Evolutionary conservation across 2,113 vertebrate species (phyloP).

Genomic region (Tragelaphus scriptus): DNA sequence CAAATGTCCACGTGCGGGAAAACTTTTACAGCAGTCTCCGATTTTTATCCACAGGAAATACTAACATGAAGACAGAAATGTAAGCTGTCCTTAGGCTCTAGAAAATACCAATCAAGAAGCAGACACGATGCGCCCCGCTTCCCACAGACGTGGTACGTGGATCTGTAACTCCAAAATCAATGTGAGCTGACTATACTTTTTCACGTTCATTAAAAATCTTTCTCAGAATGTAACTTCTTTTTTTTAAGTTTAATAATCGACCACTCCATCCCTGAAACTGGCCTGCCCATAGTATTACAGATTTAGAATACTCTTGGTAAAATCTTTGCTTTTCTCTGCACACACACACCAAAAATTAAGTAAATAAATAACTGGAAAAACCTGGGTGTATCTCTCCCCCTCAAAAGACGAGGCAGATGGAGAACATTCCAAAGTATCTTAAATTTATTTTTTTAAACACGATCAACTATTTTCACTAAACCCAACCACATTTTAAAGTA

Average conservation of each 20-base stretch:
- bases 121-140: accelerated
- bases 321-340: neutral
- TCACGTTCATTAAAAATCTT: neutral
- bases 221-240: neutral
- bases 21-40: neutral
- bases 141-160: accelerated
- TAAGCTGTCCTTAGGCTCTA: no score
- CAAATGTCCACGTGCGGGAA: accelerated
- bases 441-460: neutral
- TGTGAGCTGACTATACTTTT: accelerated
- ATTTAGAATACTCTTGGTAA: neutral
- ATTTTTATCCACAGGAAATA: neutral
- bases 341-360: neutral
- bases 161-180: neutral
- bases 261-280: neutral
- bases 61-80: neutral
- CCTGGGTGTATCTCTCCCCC: neutral
- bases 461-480: neutral
- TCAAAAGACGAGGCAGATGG: neutral
- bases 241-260: neutral
- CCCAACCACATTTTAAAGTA: neutral
- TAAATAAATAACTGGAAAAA: neutral
- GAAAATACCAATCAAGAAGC: accelerated
- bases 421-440: neutral
- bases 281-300: neutral